Evolutionary conservation across 2,888 invertebrate genomes (phyloP), one percentile per base, ranked within the genome.

Genomic region (Bhutanitis thaidina): DNA sequence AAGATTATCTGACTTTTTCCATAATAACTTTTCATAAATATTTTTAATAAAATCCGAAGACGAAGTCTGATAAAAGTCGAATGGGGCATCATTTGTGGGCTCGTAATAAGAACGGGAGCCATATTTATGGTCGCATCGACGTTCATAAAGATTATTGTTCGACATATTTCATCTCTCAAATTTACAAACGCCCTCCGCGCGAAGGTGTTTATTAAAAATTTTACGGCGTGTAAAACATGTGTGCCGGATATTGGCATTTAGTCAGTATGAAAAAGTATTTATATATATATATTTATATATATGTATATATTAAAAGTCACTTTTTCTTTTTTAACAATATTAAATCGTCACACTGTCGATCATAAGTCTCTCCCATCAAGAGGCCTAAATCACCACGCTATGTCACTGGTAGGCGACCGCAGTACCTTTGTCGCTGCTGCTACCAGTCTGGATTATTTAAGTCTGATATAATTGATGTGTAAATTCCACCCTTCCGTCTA

Each of bases 141-240:
- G 56, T 57, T 61, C 58, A 59, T 61, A 57, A 62, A 59, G 60
- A 62, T 61, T 66, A 73, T 70, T 71, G 69, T 70, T 65, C 66
- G 62, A 71, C 68, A 74, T 74, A 71, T 77, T 73, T 69, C 60
- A 71, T 77, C 72, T 68, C 59, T 57, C 61, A 65, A 69, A 68
- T 72, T 69, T 67, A 58, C 64, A 29, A 25, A 46, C 57, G 53
- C 67, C 65, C 62, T 49, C 40, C 56, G 43, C 44, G 39, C 54
- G 53, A 38, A 65, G 67, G 72, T 66, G 71, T 70, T 79, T 80
- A 80, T 79, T 74, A 74, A 80, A 76, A 74, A 65, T 69, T 64
- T 64, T 61, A 65, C 59, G 60, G 65, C 65, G 65, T 63, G 69
- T 66, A 64, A 64, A 66, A 64, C 64, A 64, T 55, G 65, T 62